These are phyloP conservation scores for Drosophila neonasuta DNA, from an alignment of 2,888 invertebrate genomes.

Conservation along the genomic window DNA sequence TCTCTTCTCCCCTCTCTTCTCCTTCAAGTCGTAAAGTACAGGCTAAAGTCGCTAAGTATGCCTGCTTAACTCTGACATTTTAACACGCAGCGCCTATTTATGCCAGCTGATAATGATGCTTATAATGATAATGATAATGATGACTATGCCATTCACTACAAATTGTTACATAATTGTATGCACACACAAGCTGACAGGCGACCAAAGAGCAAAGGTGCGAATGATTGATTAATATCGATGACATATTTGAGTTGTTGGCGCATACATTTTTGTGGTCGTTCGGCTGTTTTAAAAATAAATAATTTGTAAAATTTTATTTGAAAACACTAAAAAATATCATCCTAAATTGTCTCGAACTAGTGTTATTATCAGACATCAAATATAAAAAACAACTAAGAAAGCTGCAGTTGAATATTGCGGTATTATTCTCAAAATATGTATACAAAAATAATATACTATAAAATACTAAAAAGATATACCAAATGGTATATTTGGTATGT, in stretches of 20 bases:
- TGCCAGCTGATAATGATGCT: slow-evolving; percentile 35
- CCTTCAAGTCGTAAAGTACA: slow-evolving; percentile 20
- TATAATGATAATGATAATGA: slow-evolving; percentile 51
- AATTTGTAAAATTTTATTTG: slow-evolving; percentile 1
- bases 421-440: no score
- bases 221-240: slow-evolving; percentile 70
- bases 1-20: background rate
- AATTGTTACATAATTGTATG: slow-evolving; percentile 72
- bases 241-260: slow-evolving; percentile 32
- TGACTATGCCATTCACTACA: slow-evolving; percentile 49
- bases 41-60: slow-evolving; percentile 53
- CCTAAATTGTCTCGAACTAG: no score
- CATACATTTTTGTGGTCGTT: slow-evolving; percentile 36
- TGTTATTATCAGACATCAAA: no score
- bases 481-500: no score
- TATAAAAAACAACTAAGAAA: no score
- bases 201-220: slow-evolving; percentile 44
- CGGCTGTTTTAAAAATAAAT: slow-evolving; percentile 39
- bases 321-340: background rate
- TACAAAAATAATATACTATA: no score
- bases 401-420: no score
- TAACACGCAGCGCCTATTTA: slow-evolving; percentile 47
- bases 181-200: slow-evolving; percentile 49
- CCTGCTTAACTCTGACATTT: slow-evolving; percentile 73
- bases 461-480: no score